phyloP scores from a whole-genome alignment of 2,888 invertebrate species.

The Hydroisotoma schaefferi region DNA sequence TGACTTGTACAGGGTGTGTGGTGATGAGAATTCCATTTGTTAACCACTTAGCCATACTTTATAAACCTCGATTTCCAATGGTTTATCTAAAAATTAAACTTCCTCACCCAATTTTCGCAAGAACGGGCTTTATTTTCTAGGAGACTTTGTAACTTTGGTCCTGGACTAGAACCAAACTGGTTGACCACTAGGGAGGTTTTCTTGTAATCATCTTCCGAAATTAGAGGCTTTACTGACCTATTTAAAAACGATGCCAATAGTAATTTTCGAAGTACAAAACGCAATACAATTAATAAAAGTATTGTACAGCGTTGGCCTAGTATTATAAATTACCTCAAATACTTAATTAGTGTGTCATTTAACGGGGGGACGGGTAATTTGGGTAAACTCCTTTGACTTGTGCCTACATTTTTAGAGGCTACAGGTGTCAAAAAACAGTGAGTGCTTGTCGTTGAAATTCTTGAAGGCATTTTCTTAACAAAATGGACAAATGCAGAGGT shows the following conservation, averaged over 20 bases:
- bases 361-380: constrained; percentile 77
- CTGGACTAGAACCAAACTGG: constrained; percentile 63
- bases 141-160: constrained; percentile 67
- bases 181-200: constrained; percentile 64
- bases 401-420: too few relatives aligned
- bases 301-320: not conserved
- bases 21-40: too few relatives aligned
- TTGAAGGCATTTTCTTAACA: too few relatives aligned
- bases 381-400: constrained; percentile 55
- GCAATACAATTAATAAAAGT: not conserved
- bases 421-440: too few relatives aligned
- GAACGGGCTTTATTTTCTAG: constrained; percentile 65
- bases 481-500: too few relatives aligned
- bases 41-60: too few relatives aligned
- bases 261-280: not conserved
- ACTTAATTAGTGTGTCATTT: constrained; percentile 71
- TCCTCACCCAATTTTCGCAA: constrained; percentile 72
- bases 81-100: too few relatives aligned
- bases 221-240: constrained; percentile 70
- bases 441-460: too few relatives aligned
- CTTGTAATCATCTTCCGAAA: constrained; percentile 67
- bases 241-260: too few relatives aligned
- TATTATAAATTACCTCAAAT: constrained; percentile 56
- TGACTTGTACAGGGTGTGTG: too few relatives aligned
- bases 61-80: too few relatives aligned